These are phyloP conservation scores for Hirtodrosophila cameraria DNA, from an alignment of 2,888 invertebrate species.

Conservation along the genomic window DNA sequence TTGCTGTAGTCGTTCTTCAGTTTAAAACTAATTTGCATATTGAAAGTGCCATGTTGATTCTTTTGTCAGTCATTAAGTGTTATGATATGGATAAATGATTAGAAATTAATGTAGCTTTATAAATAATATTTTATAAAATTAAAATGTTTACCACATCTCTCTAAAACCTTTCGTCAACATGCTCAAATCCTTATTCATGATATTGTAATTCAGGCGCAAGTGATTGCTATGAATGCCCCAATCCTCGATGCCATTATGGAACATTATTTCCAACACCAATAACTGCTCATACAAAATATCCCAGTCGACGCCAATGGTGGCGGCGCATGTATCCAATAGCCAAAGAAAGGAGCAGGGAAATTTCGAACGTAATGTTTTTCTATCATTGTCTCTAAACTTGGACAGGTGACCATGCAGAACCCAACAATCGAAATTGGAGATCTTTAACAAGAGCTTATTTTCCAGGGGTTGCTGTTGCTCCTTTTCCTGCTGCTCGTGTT, in stretches of 20 bases:
- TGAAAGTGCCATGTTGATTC: constrained; percentile 20
- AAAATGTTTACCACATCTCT: constrained; percentile 66
- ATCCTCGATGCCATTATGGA: constrained; percentile 77
- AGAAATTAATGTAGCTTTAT: no score
- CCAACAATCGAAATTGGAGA: constrained; percentile 83
- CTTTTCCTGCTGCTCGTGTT: neutral
- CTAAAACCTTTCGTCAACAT: constrained; percentile 58
- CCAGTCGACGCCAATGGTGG: constrained; percentile 77
- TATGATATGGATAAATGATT: neutral
- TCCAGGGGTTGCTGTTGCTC: no score
- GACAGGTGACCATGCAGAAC: constrained; percentile 68
- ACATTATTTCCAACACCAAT: constrained; percentile 80
- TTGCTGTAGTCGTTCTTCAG: constrained; percentile 37
- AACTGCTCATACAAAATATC: constrained; percentile 79
- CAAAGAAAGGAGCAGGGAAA: constrained; percentile 82
- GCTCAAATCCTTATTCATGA: constrained; percentile 72
- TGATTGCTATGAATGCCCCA: constrained; percentile 62
- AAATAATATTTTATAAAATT: no score
- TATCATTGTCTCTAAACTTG: constrained; percentile 49
- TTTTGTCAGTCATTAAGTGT: constrained; percentile 17
- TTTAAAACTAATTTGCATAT: constrained; percentile 65
- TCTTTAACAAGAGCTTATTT: constrained; percentile 56
- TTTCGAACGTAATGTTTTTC: constrained; percentile 61
- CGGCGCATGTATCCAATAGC: constrained; percentile 82
- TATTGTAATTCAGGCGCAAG: constrained; percentile 57